phyloP scores from a whole-genome alignment of 37 sponge, comb jelly and placozoan species.

The Amphimedon queenslandica region DNA sequence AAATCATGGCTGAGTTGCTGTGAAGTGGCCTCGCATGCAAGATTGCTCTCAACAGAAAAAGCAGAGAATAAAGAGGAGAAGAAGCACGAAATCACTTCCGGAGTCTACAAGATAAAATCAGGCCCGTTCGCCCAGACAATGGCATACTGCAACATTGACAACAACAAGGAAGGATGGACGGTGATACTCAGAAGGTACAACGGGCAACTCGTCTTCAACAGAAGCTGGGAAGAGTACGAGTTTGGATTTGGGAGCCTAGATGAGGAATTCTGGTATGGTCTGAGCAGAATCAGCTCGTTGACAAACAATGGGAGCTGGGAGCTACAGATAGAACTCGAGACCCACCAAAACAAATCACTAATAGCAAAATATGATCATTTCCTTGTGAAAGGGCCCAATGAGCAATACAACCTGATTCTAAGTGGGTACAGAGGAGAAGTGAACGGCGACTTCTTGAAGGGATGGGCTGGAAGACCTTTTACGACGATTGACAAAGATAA shows the following conservation, averaged over 20 bases:
- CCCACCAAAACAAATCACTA: background rate
- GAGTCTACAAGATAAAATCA: background rate
- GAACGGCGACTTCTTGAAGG: background rate
- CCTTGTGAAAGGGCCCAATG: background rate
- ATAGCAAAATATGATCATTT: constrained; percentile 10
- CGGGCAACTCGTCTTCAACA: constrained; percentile 14
- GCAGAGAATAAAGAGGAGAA: background rate
- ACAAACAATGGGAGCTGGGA: constrained; percentile 25
- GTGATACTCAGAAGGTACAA: constrained; percentile 15
- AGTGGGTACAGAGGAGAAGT: background rate
- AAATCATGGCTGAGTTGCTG: background rate
- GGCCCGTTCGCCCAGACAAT: background rate
- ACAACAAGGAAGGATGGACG: constrained; percentile 31
- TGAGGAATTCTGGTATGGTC: constrained; percentile 47
- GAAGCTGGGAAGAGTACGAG: constrained; percentile 27
- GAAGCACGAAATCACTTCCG: background rate
- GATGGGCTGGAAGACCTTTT: constrained; percentile 14
- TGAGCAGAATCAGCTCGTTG: constrained; percentile 14
- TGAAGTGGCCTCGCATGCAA: background rate
- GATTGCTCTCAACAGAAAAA: no score
- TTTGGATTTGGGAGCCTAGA: constrained; percentile 52
- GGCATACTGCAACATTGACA: constrained; percentile 24
- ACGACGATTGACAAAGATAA: background rate
- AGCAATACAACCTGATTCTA: constrained; percentile 16
- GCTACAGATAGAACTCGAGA: constrained; percentile 28